These are phyloP conservation scores for Dasysyrphus tricinctus DNA, from an alignment of 2,888 invertebrate species.

Conservation along the genomic window DNA sequence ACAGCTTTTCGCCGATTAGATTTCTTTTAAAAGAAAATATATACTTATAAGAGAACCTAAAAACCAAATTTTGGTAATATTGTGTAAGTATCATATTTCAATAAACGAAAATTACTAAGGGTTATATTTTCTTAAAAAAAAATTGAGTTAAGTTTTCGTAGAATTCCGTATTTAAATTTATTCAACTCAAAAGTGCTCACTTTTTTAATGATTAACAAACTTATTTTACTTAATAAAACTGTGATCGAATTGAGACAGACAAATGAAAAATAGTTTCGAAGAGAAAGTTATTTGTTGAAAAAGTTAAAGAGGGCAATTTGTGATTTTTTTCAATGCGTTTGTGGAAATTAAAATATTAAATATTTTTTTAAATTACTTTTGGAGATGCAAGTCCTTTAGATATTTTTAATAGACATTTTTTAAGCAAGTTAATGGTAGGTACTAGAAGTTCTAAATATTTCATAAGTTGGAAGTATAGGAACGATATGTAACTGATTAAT, in stretches of 20 bases:
- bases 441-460: too few relatives aligned
- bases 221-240: not conserved
- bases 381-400: too few relatives aligned
- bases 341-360: not conserved
- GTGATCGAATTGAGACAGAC: slow-evolving; percentile 28
- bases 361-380: too few relatives aligned
- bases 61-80: slow-evolving; percentile 37
- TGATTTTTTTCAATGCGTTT: slow-evolving; percentile 39
- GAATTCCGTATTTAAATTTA: not conserved
- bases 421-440: too few relatives aligned
- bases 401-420: too few relatives aligned
- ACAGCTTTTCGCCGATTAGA: slow-evolving; percentile 23
- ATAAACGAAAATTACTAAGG: slow-evolving; percentile 32
- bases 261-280: slow-evolving; percentile 14
- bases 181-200: slow-evolving; percentile 47
- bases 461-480: too few relatives aligned
- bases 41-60: slow-evolving; percentile 42
- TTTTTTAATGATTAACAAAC: slow-evolving; percentile 12
- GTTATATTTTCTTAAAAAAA: not conserved
- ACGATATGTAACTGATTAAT: too few relatives aligned
- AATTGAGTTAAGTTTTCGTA: not conserved
- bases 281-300: slow-evolving; percentile 1
- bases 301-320: slow-evolving; percentile 38
- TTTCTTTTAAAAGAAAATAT: slow-evolving; percentile 38
- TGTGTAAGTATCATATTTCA: slow-evolving; percentile 36